phyloP scores from a whole-genome alignment of 2,797 vertebrate species.

The Epinephelus malabaricus region DNA sequence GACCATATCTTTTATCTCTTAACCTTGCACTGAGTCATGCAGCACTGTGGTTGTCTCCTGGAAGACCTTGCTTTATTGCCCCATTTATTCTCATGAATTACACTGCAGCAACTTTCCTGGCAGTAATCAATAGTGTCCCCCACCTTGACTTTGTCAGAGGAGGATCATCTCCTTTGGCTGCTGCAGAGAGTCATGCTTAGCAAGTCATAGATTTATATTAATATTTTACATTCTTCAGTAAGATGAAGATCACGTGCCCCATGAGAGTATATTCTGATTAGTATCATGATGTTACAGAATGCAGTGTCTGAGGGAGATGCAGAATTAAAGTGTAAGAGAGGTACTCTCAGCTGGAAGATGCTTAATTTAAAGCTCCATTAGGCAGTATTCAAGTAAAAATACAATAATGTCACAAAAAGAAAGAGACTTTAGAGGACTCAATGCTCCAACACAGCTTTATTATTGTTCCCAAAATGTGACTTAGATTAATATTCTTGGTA shows the following conservation, averaged over 20 bases:
- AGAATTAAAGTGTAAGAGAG: background rate
- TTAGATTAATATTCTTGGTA: background rate
- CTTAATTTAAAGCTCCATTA: background rate
- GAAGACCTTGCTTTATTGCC: conserved; percentile 54
- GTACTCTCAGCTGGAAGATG: background rate
- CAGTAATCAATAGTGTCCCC: conserved; percentile 57
- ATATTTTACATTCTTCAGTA: conserved; percentile 20
- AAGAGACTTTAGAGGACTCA: background rate
- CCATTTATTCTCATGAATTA: conserved; percentile 50
- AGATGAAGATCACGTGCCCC: background rate
- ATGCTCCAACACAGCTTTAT: background rate
- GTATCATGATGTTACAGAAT: background rate
- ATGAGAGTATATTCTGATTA: background rate
- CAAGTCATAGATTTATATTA: conserved; percentile 21
- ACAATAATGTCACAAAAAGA: background rate
- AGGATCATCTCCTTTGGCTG: conserved; percentile 22
- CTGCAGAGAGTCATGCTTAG: conserved; percentile 23
- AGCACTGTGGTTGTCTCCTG: conserved; percentile 5
- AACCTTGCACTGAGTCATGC: conserved; percentile 61
- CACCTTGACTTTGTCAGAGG: conserved; percentile 45
- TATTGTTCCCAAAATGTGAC: background rate
- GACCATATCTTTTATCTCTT: conserved; percentile 62
- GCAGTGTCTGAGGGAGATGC: background rate
- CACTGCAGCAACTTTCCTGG: conserved; percentile 23
- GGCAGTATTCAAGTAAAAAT: background rate